phyloP scores from a whole-genome alignment of 2,888 invertebrate species.

The Apocheima hispidaria region DNA sequence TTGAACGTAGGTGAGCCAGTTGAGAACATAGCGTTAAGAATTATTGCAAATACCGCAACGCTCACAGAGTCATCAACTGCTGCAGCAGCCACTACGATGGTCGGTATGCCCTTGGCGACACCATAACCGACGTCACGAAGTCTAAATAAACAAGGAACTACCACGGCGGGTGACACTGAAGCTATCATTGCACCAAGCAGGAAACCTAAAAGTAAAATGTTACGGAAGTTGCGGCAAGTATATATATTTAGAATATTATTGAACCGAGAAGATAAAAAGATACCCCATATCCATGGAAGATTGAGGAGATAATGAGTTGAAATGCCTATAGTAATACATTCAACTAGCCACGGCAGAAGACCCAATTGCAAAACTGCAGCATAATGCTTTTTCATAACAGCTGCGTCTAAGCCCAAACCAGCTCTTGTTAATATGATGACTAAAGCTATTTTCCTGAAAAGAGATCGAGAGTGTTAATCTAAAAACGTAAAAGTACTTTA shows the following conservation, averaged over 20 bases:
- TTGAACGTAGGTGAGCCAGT: constrained; percentile 87
- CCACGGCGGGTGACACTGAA: constrained; percentile 96
- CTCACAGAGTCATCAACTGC: constrained; percentile 96
- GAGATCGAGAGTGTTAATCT: not conserved
- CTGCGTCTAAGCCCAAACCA: constrained; percentile 93
- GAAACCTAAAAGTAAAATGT: constrained; percentile 70
- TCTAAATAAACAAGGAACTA: constrained; percentile 93
- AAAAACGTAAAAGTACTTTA: not conserved
- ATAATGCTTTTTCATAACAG: constrained; percentile 90
- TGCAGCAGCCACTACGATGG: constrained; percentile 94
- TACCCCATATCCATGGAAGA: constrained; percentile 92
- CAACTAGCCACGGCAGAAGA: constrained; percentile 91
- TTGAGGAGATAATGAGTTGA: constrained; percentile 88
- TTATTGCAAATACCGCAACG: constrained; percentile 94
- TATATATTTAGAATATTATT: not conserved
- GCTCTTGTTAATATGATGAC: constrained; percentile 94
- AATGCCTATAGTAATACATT: constrained; percentile 88
- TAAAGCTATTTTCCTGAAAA: constrained; percentile 91
- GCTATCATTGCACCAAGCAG: constrained; percentile 92
- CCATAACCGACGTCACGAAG: constrained; percentile 91
- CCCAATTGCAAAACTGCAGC: constrained; percentile 91
- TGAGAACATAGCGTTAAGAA: constrained; percentile 92
- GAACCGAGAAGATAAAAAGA: not conserved
- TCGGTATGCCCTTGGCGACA: constrained; percentile 94
- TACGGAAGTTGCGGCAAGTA: not conserved